Base-by-base conservation (phyloP, 92 coral and sea anemone genomes). In the Phenganax subtilis region DNA sequence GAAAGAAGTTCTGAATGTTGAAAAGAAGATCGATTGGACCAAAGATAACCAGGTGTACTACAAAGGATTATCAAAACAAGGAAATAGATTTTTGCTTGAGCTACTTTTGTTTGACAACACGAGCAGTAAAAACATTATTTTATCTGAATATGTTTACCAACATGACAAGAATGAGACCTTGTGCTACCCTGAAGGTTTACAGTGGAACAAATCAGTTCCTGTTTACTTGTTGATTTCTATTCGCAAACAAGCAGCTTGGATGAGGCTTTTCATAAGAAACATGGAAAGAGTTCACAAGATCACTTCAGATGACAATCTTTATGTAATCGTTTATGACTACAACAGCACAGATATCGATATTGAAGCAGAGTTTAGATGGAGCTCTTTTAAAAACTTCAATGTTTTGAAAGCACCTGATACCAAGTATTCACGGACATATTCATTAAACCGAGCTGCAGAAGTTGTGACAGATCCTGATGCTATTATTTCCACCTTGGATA, bases 121-220 rank as follows among this genome's bases (percentile, higher is more conserved):
- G 44, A 76, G 69, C 57, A 85, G 86, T 75, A n/a, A 83, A 20
- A 69, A 84, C 0, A 83, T 87, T 31, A 71, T 86, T 31, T n/a
- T 88, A 3, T 92, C 98, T 30, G 92, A 94, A 84, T 90, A 92
- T 86, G 82, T 94, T 53, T 86, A 86, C 76, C 78, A 31, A 70
- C 74, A 87, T 57, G 71, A 85, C n/a, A 81, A 80, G 17, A 57
- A 75, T 29, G 59, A 69, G 1, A 80, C 58, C 6, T 71, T 90
- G 82, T 90, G 93, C 83, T 90, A 88, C 57, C 93, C 93, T 11
- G 83, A 74, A 66, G 91, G 85, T 20, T 31, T 90, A 12, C 89
- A 90, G 29, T 90, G 93, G 93, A 85, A 90, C 72, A 82, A 81
- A 76, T 28, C 66, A 6, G 86, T 89, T 11, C 82, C 83, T 5